phyloP scores from a whole-genome alignment of 2,888 invertebrate genomes.

The Petrolisthes manimaculis region DNA sequence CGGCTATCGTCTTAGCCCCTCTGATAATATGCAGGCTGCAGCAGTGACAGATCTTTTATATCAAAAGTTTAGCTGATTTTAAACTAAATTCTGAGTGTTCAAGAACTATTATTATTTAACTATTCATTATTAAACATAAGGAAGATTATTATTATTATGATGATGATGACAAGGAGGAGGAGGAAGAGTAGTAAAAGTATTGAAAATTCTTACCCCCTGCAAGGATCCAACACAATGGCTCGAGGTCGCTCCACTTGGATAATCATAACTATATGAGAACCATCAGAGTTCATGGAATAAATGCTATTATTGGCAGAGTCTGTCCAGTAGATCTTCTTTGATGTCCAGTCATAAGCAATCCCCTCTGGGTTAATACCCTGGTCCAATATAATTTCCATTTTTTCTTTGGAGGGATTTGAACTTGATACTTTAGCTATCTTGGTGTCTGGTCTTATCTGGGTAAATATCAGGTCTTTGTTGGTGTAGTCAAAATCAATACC shows the following conservation, averaged over 20 bases:
- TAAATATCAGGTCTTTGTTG: conserved; percentile 89
- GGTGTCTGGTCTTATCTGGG: conserved; percentile 92
- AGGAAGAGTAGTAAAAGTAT: no score
- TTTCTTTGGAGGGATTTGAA: conserved; percentile 76
- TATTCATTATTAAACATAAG: no score
- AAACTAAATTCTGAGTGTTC: no score
- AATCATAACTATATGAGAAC: conserved; percentile 89
- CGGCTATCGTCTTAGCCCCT: no score
- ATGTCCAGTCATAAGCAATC: conserved; percentile 97
- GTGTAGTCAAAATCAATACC: conserved; percentile 95
- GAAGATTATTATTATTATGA: no score
- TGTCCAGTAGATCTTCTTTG: conserved; percentile 97
- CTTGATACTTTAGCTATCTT: conserved; percentile 86
- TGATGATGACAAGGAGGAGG: no score
- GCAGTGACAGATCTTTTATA: no score
- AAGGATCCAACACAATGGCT: conserved; percentile 96
- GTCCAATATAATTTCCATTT: conserved; percentile 77
- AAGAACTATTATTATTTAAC: no score
- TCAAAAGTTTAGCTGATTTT: no score
- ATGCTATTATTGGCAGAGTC: conserved; percentile 95
- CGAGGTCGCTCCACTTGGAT: conserved; percentile 92
- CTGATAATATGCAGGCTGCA: no score
- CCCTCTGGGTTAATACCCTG: conserved; percentile 92
- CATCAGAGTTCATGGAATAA: conserved; percentile 93
- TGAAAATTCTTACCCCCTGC: conserved; percentile 79